Conservation (phyloP, 2,797 vertebrate genomes). For the Chaunax sp. region DNA sequence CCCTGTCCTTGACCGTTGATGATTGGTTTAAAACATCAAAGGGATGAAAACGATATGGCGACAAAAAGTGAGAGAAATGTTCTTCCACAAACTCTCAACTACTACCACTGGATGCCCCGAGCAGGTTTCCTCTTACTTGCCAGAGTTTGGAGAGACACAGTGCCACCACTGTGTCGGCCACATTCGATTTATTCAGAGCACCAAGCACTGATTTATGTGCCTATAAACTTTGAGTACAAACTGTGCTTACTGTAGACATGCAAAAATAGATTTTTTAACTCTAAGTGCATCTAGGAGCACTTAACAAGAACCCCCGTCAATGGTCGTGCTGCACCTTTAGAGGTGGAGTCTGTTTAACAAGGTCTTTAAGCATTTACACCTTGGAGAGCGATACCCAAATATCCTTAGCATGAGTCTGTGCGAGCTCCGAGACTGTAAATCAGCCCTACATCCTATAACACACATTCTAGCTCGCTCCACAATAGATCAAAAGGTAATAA, state of each 20-base stretch:
- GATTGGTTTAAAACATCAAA: slow-evolving; percentile 79
- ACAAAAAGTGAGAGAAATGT: slow-evolving; percentile 71
- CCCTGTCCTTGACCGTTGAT: slow-evolving; percentile 66
- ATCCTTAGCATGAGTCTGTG: slow-evolving; percentile 60
- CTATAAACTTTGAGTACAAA: slow-evolving; percentile 70
- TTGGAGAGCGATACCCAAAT: slow-evolving; percentile 76
- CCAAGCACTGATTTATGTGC: slow-evolving; percentile 74
- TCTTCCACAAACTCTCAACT: slow-evolving; percentile 62
- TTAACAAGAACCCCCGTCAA: slow-evolving; percentile 30
- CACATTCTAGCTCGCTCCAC: slow-evolving; percentile 77
- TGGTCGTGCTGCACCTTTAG: slow-evolving; percentile 23
- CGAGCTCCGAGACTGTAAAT: slow-evolving; percentile 75
- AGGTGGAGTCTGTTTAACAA: slow-evolving; percentile 64
- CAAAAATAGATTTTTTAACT: slow-evolving; percentile 60
- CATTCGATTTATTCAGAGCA: slow-evolving; percentile 71
- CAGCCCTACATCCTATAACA: slow-evolving; percentile 80
- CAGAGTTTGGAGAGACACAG: slow-evolving; percentile 51
- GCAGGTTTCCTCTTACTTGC: slow-evolving; percentile 54
- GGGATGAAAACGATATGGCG: slow-evolving; percentile 68
- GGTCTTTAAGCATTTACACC: slow-evolving; percentile 67
- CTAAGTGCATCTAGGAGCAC: slow-evolving; percentile 42
- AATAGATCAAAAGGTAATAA: slow-evolving; percentile 84
- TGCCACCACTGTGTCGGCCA: slow-evolving; percentile 61
- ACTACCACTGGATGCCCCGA: slow-evolving; percentile 33
- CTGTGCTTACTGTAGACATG: slow-evolving; percentile 65